Base-by-base conservation (phyloP, 2,888 invertebrate species). In the Dasypogon diadema region DNA sequence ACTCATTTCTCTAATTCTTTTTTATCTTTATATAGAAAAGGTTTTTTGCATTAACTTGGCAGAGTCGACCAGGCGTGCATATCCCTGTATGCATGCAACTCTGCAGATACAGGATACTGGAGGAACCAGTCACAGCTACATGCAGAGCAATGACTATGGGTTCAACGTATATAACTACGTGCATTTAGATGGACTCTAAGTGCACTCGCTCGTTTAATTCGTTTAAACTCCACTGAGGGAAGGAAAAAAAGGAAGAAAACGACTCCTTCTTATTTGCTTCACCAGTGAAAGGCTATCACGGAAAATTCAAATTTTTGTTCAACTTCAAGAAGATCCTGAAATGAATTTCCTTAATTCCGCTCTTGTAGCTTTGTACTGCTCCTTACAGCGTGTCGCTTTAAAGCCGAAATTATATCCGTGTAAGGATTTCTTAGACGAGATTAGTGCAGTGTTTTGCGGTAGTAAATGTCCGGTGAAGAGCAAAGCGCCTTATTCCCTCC, bases 191-290 rank as follows among this genome's bases (percentile, higher is more conserved):
- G 54, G 54, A 70, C 70, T 70, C 51, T 70, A 54, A 70, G 70
- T 70, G 70, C 54, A 70, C 54, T 70, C 70, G 70, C 54, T 70
- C 70, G 54, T 70, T 70, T 70, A 34, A 70, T 54, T 70, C 70
- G 70, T 54, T 70, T 70, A 54, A 70, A 34, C 54, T 51, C 70
- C 54, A 21, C 42, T 42, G 26, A 26, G 34, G 30, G 34, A 54
- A 37, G 51, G 30, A 26, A 18, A 26, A 24, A 26, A 24, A 16
- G 4, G 30, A 51, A 51, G 34, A 70, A 54, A 30, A 26, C 70
- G 54, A 70, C 18, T 51, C 51, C 34, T 70, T 34, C 70, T 70
- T 70, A 51, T 70, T 70, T 51, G 51, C 30, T 51, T 16, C 70
- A 51, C 70, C 34, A 70, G 54, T 30, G 54, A 70, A 70, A 54